Conservation (phyloP, 2,797 vertebrate species). For the Coracias cyanogaster region DNA sequence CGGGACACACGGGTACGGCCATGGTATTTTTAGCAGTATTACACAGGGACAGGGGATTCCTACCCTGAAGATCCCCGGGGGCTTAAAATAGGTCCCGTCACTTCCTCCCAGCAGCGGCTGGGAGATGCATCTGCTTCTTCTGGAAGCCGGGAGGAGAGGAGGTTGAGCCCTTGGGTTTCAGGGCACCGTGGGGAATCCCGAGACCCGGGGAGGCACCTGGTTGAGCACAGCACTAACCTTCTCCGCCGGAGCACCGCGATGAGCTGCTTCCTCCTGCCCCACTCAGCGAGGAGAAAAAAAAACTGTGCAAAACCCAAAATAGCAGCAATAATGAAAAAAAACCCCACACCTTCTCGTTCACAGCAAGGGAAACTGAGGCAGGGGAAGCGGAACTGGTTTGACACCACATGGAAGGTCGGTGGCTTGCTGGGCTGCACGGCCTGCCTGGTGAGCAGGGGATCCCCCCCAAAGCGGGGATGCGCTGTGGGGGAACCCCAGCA, state of each 20-base stretch:
- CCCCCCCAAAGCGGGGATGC: rapidly evolving
- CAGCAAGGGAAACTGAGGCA: background rate
- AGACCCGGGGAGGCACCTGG: background rate
- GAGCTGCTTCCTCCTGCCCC: background rate
- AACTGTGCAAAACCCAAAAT: rapidly evolving
- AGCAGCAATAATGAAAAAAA: background rate
- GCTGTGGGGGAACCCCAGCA: rapidly evolving
- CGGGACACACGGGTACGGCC: background rate
- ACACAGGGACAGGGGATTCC: conserved; percentile 67
- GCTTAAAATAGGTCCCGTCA: conserved; percentile 28
- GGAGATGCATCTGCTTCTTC: background rate
- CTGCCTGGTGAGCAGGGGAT: rapidly evolving
- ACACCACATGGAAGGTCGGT: rapidly evolving
- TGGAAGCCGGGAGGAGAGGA: background rate
- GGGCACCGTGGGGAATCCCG: rapidly evolving
- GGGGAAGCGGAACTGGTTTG: background rate
- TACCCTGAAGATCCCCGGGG: conserved; percentile 55
- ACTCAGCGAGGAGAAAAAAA: background rate
- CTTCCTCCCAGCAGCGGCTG: conserved; percentile 43
- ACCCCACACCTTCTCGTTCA: rapidly evolving
- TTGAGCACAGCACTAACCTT: background rate
- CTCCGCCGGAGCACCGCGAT: rapidly evolving
- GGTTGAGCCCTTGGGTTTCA: background rate
- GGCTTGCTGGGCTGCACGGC: background rate
- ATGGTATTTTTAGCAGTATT: conserved; percentile 62